Evolutionary conservation across 2,113 vertebrate genomes (phyloP).

Genomic region (Scartelaos histophorus): DNA sequence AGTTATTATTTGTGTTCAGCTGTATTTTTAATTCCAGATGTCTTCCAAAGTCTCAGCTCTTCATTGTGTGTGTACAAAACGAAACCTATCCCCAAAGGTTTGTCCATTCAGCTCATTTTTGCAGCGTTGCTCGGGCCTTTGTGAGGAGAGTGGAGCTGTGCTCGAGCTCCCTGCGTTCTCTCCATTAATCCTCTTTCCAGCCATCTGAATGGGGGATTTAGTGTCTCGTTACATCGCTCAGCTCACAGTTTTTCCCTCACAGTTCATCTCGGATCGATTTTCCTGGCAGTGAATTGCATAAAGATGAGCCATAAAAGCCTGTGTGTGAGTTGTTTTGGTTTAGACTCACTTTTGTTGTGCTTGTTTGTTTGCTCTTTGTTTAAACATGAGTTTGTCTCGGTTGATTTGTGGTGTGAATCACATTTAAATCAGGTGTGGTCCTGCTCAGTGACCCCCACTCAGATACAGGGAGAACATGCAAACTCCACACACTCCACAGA

Average conservation of each 20-base stretch:
- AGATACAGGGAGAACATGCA: too few relatives aligned
- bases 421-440: not conserved
- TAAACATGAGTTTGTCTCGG: not conserved
- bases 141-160: not conserved
- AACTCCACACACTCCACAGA: too few relatives aligned
- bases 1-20: not conserved
- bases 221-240: conserved; percentile 41
- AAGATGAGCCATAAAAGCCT: conserved; percentile 46
- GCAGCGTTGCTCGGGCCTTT: conserved; percentile 7
- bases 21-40: not conserved
- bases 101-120: conserved; percentile 11
- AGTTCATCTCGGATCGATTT: conserved; percentile 52
- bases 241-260: conserved; percentile 25
- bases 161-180: conserved; percentile 17
- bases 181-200: conserved; percentile 38
- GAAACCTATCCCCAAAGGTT: conserved; percentile 7
- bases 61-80: conserved; percentile 6
- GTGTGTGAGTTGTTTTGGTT: conserved; percentile 18
- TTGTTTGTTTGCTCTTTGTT: not conserved
- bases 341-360: not conserved
- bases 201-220: conserved; percentile 48
- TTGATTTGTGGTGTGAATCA: not conserved
- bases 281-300: conserved; percentile 34
- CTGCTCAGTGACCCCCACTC: too few relatives aligned
- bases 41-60: conserved; percentile 11